Conservation (phyloP, 2,113 vertebrate genomes). For the Actenoides hombroni region DNA sequence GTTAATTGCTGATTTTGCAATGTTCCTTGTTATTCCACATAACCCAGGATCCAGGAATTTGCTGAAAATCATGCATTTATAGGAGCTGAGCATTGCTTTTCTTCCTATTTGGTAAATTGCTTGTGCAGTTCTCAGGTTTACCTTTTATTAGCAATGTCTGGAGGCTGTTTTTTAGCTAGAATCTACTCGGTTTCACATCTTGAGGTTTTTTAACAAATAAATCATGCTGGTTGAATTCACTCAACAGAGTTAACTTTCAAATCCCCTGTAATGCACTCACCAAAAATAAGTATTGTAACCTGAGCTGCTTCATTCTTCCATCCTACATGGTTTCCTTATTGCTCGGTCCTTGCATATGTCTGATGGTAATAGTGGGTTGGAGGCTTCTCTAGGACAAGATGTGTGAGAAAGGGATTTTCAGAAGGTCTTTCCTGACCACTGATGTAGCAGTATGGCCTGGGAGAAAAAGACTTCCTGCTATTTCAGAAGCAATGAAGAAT, state of each 20-base stretch:
- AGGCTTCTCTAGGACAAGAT: not conserved
- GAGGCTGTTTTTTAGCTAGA: not conserved
- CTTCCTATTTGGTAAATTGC: not conserved
- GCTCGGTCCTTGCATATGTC: not conserved
- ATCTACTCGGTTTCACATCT: not conserved
- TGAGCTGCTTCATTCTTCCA: not conserved
- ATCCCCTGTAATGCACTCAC: not conserved
- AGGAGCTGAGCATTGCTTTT: not conserved
- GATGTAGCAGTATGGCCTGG: not conserved
- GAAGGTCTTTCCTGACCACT: not conserved
- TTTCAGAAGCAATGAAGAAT: not conserved
- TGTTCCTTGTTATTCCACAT: not conserved
- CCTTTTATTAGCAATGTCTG: not conserved
- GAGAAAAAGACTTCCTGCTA: fast-evolving
- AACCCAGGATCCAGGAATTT: not conserved
- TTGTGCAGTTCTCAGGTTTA: not conserved
- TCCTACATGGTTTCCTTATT: not conserved
- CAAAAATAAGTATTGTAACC: not conserved
- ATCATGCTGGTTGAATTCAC: not conserved
- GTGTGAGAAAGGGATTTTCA: not conserved
- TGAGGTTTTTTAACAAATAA: not conserved
- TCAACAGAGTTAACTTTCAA: not conserved
- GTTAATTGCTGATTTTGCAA: not conserved
- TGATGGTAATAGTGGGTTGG: not conserved
- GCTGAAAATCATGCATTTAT: not conserved